Evolutionary conservation across 2,797 vertebrate species (phyloP), one percentile per base, ranked within the genome.

Genomic region (Sebastes flavidus): DNA sequence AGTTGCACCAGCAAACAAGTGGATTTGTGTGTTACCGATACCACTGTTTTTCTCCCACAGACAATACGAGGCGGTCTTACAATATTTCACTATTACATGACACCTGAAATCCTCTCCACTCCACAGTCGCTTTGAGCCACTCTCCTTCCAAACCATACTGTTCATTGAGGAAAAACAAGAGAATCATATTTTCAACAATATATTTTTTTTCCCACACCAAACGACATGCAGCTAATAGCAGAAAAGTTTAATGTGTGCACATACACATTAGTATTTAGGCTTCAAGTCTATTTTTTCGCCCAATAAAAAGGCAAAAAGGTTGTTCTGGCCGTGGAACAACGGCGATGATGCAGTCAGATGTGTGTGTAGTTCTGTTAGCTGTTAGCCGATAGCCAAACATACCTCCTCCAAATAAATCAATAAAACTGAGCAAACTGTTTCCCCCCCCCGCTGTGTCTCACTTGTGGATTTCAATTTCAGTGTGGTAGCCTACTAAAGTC

Each of bases 1-100:
- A 75, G 82, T 70, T 74, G 61, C 82, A 77, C 9, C 66, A 67
- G 60, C n/a, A 82, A 77, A 81, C 78, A 72, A 82, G 74, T 77
- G 63, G 80, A 69, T 83, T 78, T 78, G 60, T 81, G 73, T 52
- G 54, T 38, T 42, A 58, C 46, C 54, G 22, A 84, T 65, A 25
- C 9, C 55, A n/a, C 66, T 71, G 60, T 72, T 85, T 82, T 73
- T 20, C 9, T 76, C 73, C 77, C n/a, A 8, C 4, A 74, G 36
- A 76, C 54, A 52, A 69, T 16, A 61, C 1, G 2, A 46, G 1
- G 30, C 13, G 16, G 73, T 58, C 72, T 73, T 71, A 56, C 52
- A 22, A 20, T 77, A n/a, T 69, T 16, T 61, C 75, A 78, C 72
- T 34, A 34, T 61, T 27, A 55, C 36, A 24, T 5, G 56, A 60